Evolutionary conservation across 2,797 vertebrate genomes (phyloP), one percentile per base, ranked within the genome.

Genomic region (Vireo griseus): DNA sequence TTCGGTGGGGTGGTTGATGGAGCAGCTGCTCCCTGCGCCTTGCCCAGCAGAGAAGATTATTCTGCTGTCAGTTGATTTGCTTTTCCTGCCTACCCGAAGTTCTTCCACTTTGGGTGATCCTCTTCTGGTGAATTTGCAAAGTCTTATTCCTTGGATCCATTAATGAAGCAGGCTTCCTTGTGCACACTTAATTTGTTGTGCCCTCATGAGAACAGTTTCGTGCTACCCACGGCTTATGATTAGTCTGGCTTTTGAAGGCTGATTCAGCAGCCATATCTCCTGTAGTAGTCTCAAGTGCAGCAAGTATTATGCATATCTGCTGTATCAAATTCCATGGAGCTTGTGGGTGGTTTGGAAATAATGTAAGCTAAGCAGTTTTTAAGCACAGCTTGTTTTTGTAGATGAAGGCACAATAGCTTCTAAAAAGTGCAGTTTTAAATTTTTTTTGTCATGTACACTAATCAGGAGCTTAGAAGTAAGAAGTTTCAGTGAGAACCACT

Each of bases 271-370:
- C 65, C 67, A 0, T 66, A 96, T 94, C 91, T 96, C 87, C 94
- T 92, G 15, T 90, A 91, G 92, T 89, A 90, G 92, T 94, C 94
- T 97, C 94, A 90, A 96, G 91, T 96, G 94, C 94, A 90, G 95
- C 85, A 88, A 92, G 91, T 92, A 94, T 96, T 96, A 96, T 95
- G 95, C 92, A 90, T 97, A 96, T 96, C 92, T 96, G 92, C 95
- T 94, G 73, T 96, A 96, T 97, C 96, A 90, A 84, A 97, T 96
- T 96, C 95, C 95, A 84, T 94, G 87, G 95, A 94, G 94, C 92
- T 94, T 95, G 91, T 95, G 92, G 92, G 92, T 96, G 95, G 95
- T 96, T 96, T 91, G 77, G 71, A 97, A 95, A 95, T 94, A 94
- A 82, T 76, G 79, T 95, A 80, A 93, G 66, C 87, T 96, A 94